Evolutionary conservation across 2,113 vertebrate genomes (phyloP).

Genomic region (Manacus vitellinus): DNA sequence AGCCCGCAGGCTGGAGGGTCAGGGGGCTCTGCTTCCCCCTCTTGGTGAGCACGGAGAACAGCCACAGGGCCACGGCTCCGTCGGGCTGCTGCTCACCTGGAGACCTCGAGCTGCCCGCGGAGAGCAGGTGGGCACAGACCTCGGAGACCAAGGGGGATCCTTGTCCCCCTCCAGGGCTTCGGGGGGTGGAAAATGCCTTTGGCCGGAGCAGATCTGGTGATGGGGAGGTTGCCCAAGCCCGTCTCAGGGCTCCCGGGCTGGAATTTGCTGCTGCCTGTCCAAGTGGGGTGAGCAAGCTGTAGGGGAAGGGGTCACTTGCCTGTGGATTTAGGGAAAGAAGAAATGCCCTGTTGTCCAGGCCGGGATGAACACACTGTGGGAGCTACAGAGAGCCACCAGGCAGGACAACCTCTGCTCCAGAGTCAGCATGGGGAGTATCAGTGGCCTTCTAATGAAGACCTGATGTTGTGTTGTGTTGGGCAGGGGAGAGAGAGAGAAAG

Average conservation of each 20-base stretch:
- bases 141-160: neutral
- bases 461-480: neutral
- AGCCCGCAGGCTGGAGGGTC: accelerated
- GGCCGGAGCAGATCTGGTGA: neutral
- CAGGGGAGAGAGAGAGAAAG: neutral
- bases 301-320: neutral
- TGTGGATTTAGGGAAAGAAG: neutral
- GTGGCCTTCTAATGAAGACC: neutral
- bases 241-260: neutral
- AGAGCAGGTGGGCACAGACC: neutral
- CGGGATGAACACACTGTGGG: neutral
- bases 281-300: neutral
- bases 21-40: neutral
- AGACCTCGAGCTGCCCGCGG: accelerated
- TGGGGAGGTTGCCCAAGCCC: neutral
- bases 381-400: neutral
- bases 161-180: neutral
- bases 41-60: neutral
- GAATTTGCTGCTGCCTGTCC: neutral
- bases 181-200: neutral
- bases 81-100: neutral
- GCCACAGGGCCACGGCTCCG: neutral
- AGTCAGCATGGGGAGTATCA: neutral
- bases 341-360: neutral
- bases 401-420: neutral